Conservation (phyloP, 2,888 invertebrate species). For the Axea sp. region DNA sequence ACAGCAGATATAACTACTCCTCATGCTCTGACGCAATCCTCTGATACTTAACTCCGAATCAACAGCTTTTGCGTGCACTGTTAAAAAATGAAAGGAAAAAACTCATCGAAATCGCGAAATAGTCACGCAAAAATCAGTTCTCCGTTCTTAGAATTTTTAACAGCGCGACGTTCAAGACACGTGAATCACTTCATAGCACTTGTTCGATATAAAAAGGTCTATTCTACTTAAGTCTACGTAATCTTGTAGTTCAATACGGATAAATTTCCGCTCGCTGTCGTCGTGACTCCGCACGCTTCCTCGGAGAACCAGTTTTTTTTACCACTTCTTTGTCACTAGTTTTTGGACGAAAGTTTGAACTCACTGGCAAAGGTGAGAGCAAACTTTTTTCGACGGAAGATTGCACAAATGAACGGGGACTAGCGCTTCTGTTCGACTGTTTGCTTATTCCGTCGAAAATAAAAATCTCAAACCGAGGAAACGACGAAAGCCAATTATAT, state of each 20-base stretch:
- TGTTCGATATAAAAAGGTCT: slow-evolving; percentile 69
- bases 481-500: slow-evolving; percentile 9
- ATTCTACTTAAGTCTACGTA: slow-evolving; percentile 72
- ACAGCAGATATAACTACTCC: too few relatives aligned
- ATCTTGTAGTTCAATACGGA: slow-evolving; percentile 66
- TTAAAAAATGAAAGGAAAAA: too few relatives aligned
- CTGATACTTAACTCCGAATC: too few relatives aligned
- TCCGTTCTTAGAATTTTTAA: slow-evolving; percentile 1
- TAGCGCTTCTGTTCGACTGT: slow-evolving; percentile 19
- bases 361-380: background rate
- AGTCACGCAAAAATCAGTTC: background rate
- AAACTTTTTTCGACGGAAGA: slow-evolving; percentile 18
- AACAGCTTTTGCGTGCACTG: too few relatives aligned
- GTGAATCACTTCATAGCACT: slow-evolving; percentile 53
- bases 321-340: slow-evolving; percentile 2
- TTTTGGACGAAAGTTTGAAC: slow-evolving; percentile 17
- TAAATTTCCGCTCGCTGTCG: slow-evolving; percentile 8
- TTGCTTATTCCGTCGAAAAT: slow-evolving; percentile 3
- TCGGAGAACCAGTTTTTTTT: background rate
- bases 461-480: slow-evolving; percentile 11
- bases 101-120: background rate
- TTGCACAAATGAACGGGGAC: slow-evolving; percentile 42
- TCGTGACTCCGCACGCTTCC: slow-evolving; percentile 1
- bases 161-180: slow-evolving; percentile 26
- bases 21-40: too few relatives aligned